Conservation (phyloP, 2,797 vertebrate genomes). For the Rhabdophis nuchalis region DNA sequence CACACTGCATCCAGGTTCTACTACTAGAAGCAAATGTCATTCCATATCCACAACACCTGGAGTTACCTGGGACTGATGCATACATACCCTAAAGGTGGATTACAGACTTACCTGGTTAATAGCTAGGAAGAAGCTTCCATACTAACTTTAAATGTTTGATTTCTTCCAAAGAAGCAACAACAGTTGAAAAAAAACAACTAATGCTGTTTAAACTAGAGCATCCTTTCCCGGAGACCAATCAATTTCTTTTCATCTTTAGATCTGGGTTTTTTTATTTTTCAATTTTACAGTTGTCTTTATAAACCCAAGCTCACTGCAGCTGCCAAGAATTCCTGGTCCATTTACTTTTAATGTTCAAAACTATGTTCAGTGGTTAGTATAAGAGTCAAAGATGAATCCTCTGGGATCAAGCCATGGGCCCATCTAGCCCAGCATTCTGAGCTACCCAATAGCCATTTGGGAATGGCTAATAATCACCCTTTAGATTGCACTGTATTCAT, state of each 20-base stretch:
- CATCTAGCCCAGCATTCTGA: background rate
- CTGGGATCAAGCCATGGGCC: background rate
- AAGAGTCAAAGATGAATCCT: background rate
- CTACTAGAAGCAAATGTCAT: background rate
- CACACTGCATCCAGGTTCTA: background rate
- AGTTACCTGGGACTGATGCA: background rate
- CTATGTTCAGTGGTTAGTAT: background rate
- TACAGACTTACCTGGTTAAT: background rate
- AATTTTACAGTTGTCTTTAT: background rate
- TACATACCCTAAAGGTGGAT: background rate
- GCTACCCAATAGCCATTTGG: background rate
- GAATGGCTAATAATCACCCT: background rate
- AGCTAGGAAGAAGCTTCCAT: background rate
- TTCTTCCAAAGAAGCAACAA: background rate
- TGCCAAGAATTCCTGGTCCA: background rate
- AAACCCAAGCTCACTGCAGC: background rate
- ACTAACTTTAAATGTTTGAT: background rate
- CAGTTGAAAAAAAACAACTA: background rate
- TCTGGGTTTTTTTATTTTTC: background rate
- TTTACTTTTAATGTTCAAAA: background rate
- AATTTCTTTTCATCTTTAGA: background rate
- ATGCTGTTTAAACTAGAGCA: background rate
- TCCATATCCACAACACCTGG: background rate
- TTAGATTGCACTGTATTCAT: background rate
- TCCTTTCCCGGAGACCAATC: background rate